phyloP scores from a whole-genome alignment of 2,113 vertebrate species.

The Dasypus novemcinctus region DNA sequence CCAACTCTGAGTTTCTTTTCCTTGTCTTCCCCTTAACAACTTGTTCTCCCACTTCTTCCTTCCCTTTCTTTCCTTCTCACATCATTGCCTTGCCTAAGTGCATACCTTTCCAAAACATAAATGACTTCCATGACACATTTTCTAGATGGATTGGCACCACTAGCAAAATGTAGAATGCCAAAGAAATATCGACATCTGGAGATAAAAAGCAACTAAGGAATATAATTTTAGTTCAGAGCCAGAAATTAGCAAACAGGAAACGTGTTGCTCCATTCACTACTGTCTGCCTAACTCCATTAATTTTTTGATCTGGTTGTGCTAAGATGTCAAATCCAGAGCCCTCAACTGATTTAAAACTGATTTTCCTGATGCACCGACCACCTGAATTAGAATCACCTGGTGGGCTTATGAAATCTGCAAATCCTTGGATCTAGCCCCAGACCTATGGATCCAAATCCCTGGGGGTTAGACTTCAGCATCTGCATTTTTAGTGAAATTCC shows the following conservation, averaged over 20 bases:
- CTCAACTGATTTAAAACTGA: background rate
- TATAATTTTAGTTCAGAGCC: background rate
- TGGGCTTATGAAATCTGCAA: background rate
- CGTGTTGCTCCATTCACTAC: background rate
- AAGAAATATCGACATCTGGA: background rate
- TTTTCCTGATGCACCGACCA: background rate
- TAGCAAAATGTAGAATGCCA: background rate
- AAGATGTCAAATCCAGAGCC: background rate
- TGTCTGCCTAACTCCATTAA: background rate
- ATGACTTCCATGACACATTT: background rate
- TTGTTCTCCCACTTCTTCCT: background rate
- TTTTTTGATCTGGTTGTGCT: background rate
- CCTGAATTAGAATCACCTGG: background rate
- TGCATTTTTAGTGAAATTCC: background rate
- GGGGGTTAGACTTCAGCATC: background rate
- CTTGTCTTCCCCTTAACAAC: background rate
- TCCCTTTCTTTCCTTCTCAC: background rate
- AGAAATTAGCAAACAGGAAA: background rate
- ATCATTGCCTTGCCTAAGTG: background rate
- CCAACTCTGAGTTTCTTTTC: background rate
- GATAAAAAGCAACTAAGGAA: background rate
- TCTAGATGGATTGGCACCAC: background rate
- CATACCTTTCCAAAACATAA: background rate
- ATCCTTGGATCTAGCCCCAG: background rate
- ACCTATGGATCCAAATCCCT: background rate